These are phyloP conservation scores for Limenitis camilla DNA, from an alignment of 2,888 invertebrate genomes.

Conservation along the genomic window DNA sequence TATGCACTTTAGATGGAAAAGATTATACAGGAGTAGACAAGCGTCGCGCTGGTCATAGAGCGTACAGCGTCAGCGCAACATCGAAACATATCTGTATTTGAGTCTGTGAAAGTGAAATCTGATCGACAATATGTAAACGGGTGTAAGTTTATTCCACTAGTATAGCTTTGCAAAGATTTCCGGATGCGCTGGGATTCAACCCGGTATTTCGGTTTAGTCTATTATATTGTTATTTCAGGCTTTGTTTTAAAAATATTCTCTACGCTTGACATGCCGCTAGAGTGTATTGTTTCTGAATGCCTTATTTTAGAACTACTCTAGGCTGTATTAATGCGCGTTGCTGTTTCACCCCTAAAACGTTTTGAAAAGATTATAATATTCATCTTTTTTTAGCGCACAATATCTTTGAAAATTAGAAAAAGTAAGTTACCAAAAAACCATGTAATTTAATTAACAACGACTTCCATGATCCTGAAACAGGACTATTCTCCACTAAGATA, in stretches of 20 bases:
- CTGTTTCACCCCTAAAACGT: neutral
- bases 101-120: neutral
- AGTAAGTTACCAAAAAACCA: too few relatives aligned
- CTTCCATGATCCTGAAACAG: too few relatives aligned
- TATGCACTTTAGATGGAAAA: too few relatives aligned
- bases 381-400: too few relatives aligned
- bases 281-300: conserved; percentile 12
- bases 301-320: neutral
- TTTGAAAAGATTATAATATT: too few relatives aligned
- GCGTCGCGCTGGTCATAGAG: too few relatives aligned
- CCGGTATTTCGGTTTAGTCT: conserved; percentile 20
- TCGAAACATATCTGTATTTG: too few relatives aligned
- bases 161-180: conserved; percentile 19
- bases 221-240: conserved; percentile 22
- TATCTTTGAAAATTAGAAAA: too few relatives aligned
- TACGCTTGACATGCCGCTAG: conserved; percentile 9
- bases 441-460: too few relatives aligned
- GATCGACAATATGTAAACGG: conserved; percentile 1
- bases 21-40: too few relatives aligned
- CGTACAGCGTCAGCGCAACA: too few relatives aligned
- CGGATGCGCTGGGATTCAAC: conserved; percentile 18
- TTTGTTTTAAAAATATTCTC: conserved; percentile 22
- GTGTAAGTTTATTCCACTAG: conserved; percentile 14
- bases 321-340: neutral
- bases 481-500: too few relatives aligned